A percentile compares a stretch with the other conserved stretches of the same genome.
phyloP scores from a whole-genome alignment of 1,140 invertebrate species.

The Lordiphosa clarofinis region DNA sequence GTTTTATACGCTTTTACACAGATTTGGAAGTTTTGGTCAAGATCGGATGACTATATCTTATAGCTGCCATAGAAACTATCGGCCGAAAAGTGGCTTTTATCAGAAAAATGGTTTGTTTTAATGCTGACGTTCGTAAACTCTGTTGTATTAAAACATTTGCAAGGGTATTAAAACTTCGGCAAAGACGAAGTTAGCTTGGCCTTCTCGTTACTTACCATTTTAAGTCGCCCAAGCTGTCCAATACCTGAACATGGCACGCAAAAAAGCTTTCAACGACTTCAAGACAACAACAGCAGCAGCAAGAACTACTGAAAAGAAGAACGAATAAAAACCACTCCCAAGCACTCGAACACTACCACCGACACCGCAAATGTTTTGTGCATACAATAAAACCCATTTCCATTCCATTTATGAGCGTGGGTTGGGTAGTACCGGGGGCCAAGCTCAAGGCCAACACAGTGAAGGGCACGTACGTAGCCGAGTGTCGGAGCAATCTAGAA shows the following conservation, averaged over 20 bases:
- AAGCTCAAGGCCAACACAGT: constrained; percentile 47
- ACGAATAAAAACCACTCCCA: constrained; percentile 13
- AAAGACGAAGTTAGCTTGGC: no score
- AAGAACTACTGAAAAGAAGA: constrained; percentile 18
- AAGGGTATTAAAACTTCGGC: no score
- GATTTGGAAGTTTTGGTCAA: no score
- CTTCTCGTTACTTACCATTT: background rate
- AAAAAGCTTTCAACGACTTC: constrained; percentile 27
- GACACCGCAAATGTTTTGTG: constrained; percentile 39
- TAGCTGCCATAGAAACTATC: no score
- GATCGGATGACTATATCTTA: no score
- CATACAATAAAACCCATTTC: constrained; percentile 47
- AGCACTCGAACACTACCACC: constrained; percentile 8
- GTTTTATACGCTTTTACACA: no score
- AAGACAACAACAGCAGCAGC: constrained; percentile 5
- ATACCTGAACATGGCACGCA: constrained; percentile 35
- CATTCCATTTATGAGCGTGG: constrained; percentile 19
- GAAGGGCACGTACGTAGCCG: constrained; percentile 16
- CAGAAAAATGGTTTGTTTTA: no score
- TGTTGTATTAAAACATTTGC: no score
- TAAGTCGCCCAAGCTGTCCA: constrained; percentile 26
- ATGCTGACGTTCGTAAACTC: no score
- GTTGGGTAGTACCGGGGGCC: constrained; percentile 4
- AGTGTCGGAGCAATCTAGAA: constrained; percentile 29
- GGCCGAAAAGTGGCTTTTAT: no score